Evolutionary conservation across 2,888 invertebrate genomes (phyloP).

Genomic region (Xanthia togata): DNA sequence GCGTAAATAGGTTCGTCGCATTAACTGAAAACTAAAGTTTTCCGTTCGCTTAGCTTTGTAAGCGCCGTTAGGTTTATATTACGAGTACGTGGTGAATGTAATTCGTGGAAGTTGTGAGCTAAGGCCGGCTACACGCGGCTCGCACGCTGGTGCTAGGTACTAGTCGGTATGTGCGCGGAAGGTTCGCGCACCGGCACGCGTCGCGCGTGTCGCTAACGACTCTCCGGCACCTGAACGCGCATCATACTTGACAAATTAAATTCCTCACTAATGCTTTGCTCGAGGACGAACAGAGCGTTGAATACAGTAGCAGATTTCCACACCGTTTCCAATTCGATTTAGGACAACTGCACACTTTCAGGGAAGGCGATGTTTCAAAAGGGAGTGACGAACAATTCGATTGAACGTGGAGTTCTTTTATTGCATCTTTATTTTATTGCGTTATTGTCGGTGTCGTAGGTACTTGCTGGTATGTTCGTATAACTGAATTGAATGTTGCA

Average conservation of each 20-base stretch:
- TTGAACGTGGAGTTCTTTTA: conserved; percentile 81
- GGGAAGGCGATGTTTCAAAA: conserved; percentile 78
- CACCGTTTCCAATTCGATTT: conserved; percentile 83
- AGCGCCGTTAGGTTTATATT: conserved; percentile 28
- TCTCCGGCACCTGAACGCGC: conserved; percentile 72
- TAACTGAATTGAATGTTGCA: conserved; percentile 61
- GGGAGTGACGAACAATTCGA: conserved; percentile 81
- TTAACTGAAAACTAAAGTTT: conserved; percentile 51
- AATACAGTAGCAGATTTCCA: conserved; percentile 66
- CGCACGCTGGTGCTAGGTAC: neutral
- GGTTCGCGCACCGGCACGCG: conserved; percentile 73
- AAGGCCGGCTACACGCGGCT: conserved; percentile 42
- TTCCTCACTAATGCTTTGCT: conserved; percentile 75
- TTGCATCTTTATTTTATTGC: conserved; percentile 74
- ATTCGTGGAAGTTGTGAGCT: conserved; percentile 47
- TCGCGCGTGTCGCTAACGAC: conserved; percentile 74
- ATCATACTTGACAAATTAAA: conserved; percentile 80
- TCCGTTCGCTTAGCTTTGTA: conserved; percentile 42
- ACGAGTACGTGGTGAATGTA: conserved; percentile 37
- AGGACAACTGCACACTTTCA: conserved; percentile 79
- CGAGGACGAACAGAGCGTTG: conserved; percentile 69
- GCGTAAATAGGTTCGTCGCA: conserved; percentile 29
- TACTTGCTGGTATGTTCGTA: conserved; percentile 61
- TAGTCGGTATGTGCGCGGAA: conserved; percentile 65
- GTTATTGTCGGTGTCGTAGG: conserved; percentile 66